phyloP scores from a whole-genome alignment of 2,888 invertebrate species.

The Anodontia alba region DNA sequence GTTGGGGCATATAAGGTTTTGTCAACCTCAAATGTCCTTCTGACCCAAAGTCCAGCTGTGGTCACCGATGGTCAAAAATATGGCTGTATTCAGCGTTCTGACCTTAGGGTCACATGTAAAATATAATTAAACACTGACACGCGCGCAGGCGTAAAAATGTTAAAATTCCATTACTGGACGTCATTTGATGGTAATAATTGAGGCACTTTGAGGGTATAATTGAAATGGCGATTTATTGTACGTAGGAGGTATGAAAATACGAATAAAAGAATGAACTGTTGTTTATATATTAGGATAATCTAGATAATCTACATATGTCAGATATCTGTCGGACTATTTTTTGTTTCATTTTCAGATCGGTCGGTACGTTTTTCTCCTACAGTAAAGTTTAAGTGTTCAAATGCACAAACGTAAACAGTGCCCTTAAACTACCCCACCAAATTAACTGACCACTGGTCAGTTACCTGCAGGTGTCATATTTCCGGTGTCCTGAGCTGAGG shows the following conservation, averaged over 20 bases:
- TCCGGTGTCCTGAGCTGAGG: constrained; percentile 44
- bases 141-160: constrained; percentile 53
- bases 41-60: constrained; percentile 60
- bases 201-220: not conserved
- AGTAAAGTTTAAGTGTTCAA: too few relatives aligned
- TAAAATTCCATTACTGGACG: constrained; percentile 9
- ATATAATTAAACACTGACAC: constrained; percentile 62
- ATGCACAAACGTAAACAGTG: not conserved
- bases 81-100: constrained; percentile 52
- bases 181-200: constrained; percentile 10
- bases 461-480: constrained; percentile 53
- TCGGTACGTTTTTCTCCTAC: too few relatives aligned
- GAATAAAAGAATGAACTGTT: too few relatives aligned
- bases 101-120: constrained; percentile 60
- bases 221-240: not conserved
- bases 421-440: not conserved
- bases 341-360: too few relatives aligned
- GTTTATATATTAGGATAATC: too few relatives aligned
- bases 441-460: constrained; percentile 24
- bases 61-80: constrained; percentile 58
- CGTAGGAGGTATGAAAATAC: too few relatives aligned
- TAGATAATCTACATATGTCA: too few relatives aligned
- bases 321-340: too few relatives aligned
- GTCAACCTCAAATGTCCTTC: constrained; percentile 57
- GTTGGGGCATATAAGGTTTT: too few relatives aligned